A percentile compares a stretch with the other conserved stretches of the same genome.
phyloP scores from a whole-genome alignment of 2,888 invertebrate genomes.

The Megaustenia siamemsis region DNA sequence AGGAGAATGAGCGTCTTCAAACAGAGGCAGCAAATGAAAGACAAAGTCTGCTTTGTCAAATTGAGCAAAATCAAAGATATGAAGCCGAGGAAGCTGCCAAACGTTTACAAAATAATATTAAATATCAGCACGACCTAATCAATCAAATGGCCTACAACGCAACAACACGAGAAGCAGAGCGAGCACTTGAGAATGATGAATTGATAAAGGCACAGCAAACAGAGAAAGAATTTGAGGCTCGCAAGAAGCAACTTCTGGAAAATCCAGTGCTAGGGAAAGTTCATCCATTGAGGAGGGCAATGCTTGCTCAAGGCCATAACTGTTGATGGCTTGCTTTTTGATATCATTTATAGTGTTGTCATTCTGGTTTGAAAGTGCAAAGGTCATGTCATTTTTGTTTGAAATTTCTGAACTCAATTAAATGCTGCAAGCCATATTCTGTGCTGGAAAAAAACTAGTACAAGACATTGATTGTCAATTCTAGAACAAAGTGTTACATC shows the following conservation, averaged over 20 bases:
- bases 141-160: conserved; percentile 77
- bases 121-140: conserved; percentile 74
- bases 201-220: conserved; percentile 72
- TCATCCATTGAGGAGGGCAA: conserved; percentile 75
- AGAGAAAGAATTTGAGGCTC: conserved; percentile 75
- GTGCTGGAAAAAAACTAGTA: too few species aligned
- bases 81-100: conserved; percentile 70
- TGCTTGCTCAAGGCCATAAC: conserved; percentile 19
- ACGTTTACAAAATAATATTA: conserved; percentile 62
- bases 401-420: too few species aligned
- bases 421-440: too few species aligned
- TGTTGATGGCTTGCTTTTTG: conserved; percentile 8
- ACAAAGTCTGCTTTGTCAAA: conserved; percentile 67
- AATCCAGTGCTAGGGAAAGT: conserved; percentile 72
- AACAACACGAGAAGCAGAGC: conserved; percentile 65
- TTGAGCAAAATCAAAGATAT: conserved; percentile 74
- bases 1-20: conserved; percentile 68
- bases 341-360: too few species aligned
- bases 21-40: conserved; percentile 70
- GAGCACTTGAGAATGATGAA: conserved; percentile 68
- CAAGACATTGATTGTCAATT: too few species aligned
- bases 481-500: too few species aligned
- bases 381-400: too few species aligned
- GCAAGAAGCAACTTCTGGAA: conserved; percentile 72
- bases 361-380: too few species aligned